Percentiles rank a stretch among this genome's conserved stretches.
These are phyloP conservation scores for Triplophysa rosa DNA, from an alignment of 2,113 vertebrate species.

Conservation along the genomic window DNA sequence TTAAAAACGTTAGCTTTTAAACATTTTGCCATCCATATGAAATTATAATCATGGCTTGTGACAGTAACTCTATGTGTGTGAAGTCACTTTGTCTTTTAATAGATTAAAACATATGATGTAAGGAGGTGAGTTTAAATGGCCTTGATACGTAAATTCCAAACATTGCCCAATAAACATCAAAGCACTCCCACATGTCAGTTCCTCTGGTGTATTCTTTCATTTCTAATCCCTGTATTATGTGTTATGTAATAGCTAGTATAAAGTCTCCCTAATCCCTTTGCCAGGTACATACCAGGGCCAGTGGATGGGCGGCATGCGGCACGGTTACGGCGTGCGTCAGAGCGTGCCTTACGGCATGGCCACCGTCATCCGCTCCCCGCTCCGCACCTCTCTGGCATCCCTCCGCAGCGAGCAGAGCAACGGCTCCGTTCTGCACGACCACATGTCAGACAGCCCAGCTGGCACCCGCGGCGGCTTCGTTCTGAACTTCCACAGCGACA, in stretches of 20 bases:
- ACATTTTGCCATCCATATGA: neutral
- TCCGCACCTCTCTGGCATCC: constrained; percentile 89
- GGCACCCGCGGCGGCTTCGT: constrained; percentile 93
- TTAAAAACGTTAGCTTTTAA: too few relatives aligned
- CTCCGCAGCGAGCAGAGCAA: constrained; percentile 95
- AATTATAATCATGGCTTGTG: neutral
- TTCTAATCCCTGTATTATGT: constrained; percentile 37
- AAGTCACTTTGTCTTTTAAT: neutral
- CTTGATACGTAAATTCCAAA: neutral
- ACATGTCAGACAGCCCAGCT: constrained; percentile 80
- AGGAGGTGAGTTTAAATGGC: neutral
- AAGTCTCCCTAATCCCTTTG: constrained; percentile 35
- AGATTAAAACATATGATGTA: neutral
- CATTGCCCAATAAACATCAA: constrained; percentile 6
- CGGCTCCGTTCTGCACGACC: constrained; percentile 84
- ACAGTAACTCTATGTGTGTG: neutral
- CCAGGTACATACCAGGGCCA: constrained; percentile 96
- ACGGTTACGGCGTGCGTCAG: constrained; percentile 94
- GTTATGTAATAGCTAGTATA: constrained; percentile 28
- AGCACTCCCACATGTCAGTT: constrained; percentile 13
- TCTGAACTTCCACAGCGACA: constrained; percentile 89
- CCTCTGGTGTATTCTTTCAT: constrained; percentile 28
- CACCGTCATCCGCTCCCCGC: constrained; percentile 90
- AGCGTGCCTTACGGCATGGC: constrained; percentile 97
- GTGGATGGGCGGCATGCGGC: constrained; percentile 96